Evolutionary conservation across 2,888 invertebrate genomes (phyloP).

Genomic region (Asteroscopus sphinx): DNA sequence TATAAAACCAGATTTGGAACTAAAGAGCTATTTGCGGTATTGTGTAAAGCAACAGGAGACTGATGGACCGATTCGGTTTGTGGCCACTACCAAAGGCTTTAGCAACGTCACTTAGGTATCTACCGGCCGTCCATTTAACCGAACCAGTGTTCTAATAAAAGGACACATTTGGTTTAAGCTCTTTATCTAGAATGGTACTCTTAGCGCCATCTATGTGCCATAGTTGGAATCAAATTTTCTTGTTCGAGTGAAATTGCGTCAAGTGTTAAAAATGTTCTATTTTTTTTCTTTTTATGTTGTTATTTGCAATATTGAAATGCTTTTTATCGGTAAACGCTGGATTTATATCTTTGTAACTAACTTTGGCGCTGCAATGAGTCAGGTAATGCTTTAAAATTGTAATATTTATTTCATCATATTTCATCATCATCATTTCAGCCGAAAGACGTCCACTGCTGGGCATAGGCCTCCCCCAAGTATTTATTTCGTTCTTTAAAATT

Average conservation of each 20-base stretch:
- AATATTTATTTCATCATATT: too few species aligned
- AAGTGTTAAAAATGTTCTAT: neutral
- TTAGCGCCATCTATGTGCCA: slow-evolving; percentile 53
- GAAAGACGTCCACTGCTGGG: too few species aligned
- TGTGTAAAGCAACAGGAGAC: slow-evolving; percentile 56
- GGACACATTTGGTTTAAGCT: slow-evolving; percentile 50
- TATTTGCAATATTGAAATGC: neutral
- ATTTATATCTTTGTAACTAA: too few species aligned
- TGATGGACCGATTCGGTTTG: slow-evolving; percentile 53
- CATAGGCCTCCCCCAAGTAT: too few species aligned
- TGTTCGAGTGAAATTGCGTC: slow-evolving; percentile 1
- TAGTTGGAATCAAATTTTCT: slow-evolving; percentile 39
- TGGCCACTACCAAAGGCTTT: slow-evolving; percentile 52
- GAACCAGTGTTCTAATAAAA: slow-evolving; percentile 54
- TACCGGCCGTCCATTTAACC: slow-evolving; percentile 52
- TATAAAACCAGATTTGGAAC: slow-evolving; percentile 41
- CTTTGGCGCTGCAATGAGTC: too few species aligned
- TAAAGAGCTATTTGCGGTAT: slow-evolving; percentile 55
- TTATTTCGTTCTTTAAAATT: too few species aligned
- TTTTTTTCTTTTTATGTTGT: slow-evolving; percentile 8
- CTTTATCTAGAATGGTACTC: slow-evolving; percentile 39
- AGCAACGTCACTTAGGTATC: slow-evolving; percentile 53
- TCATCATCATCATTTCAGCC: too few species aligned
- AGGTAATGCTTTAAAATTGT: too few species aligned
- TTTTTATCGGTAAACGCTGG: neutral